Evolutionary conservation across 2,888 invertebrate genomes (phyloP).

Genomic region (Imbricaverruca yamaguchii): DNA sequence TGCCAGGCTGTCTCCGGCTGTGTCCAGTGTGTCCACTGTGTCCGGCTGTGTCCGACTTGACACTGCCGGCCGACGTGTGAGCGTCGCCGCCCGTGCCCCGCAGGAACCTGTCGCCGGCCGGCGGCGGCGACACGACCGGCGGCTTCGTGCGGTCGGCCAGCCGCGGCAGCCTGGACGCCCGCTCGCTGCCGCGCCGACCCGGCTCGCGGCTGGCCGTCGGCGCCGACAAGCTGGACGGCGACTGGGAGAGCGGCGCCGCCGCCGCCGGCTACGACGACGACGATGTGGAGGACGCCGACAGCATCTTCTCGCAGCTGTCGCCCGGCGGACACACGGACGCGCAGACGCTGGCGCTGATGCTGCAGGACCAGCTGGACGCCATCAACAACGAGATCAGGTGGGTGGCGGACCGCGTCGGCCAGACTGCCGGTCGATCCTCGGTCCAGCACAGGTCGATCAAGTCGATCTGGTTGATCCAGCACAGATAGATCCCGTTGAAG

Average conservation of each 20-base stretch:
- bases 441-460: too few relatives aligned
- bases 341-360: slow-evolving; percentile 94
- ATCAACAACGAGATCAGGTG: slow-evolving; percentile 96
- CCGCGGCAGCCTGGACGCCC: slow-evolving; percentile 69
- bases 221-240: slow-evolving; percentile 44
- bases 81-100: slow-evolving; percentile 49
- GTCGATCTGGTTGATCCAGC: too few relatives aligned
- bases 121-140: slow-evolving; percentile 26
- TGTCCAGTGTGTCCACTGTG: too few relatives aligned
- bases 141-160: slow-evolving; percentile 31
- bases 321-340: slow-evolving; percentile 72
- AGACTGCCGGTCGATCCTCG: too few relatives aligned
- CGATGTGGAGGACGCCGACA: slow-evolving; percentile 50
- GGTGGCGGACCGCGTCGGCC: slow-evolving; percentile 7
- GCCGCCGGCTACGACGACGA: slow-evolving; percentile 47
- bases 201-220: slow-evolving; percentile 42
- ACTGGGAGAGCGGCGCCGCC: slow-evolving; percentile 82
- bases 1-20: too few relatives aligned
- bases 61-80: not conserved
- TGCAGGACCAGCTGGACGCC: slow-evolving; percentile 98
- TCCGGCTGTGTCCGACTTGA: too few relatives aligned
- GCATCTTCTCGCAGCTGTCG: slow-evolving; percentile 59
- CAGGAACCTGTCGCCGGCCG: slow-evolving; percentile 48
- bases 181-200: slow-evolving; percentile 56
- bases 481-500: too few relatives aligned